A percentile compares a stretch with the other conserved stretches of the same genome.
These are phyloP conservation scores for Chloroceryle inda DNA, from an alignment of 2,797 vertebrate genomes.

Conservation along the genomic window DNA sequence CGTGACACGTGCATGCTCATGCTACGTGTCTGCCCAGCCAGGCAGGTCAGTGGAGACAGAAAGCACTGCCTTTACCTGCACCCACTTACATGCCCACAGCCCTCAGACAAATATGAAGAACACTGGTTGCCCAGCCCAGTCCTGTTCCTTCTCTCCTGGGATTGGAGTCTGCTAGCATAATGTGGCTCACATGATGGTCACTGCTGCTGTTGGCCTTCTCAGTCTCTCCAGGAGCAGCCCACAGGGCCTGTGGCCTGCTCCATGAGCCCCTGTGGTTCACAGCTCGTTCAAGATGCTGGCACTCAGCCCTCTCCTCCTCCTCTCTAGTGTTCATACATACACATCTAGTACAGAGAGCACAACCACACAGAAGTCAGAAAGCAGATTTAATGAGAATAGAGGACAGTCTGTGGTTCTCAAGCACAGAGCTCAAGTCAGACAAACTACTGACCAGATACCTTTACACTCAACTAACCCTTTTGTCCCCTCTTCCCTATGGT, in stretches of 20 bases:
- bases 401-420: not conserved
- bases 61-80: not conserved
- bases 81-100: accelerated
- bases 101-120: not conserved
- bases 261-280: not conserved
- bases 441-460: not conserved
- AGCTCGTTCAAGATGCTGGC: not conserved
- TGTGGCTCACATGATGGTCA: accelerated
- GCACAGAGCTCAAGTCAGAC: not conserved
- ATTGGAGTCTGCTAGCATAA: not conserved
- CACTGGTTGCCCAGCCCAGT: not conserved
- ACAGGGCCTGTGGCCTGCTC: not conserved
- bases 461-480: not conserved
- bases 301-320: not conserved
- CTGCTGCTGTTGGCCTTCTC: not conserved
- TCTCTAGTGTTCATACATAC: not conserved
- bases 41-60: not conserved
- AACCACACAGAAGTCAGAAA: not conserved
- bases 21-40: not conserved
- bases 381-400: not conserved
- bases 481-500: not conserved
- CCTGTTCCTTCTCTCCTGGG: not conserved
- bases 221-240: not conserved
- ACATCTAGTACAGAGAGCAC: not conserved
- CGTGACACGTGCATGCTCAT: accelerated